These are phyloP conservation scores for Myotis davidii DNA, from an alignment of 2,113 vertebrate species.

Conservation along the genomic window DNA sequence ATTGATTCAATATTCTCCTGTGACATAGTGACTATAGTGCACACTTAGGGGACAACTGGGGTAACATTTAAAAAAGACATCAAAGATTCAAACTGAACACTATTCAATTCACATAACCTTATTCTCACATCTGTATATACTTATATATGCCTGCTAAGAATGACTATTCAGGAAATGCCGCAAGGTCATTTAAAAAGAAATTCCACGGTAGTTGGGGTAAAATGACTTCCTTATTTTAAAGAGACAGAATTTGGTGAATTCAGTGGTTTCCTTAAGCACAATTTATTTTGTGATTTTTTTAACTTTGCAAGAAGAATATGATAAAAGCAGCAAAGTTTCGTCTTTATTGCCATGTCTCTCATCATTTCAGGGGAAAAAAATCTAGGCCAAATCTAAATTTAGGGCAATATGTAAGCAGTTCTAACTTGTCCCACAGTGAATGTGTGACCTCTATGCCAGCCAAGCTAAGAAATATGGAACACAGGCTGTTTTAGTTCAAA, in stretches of 20 bases:
- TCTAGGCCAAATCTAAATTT: slow-evolving; percentile 66
- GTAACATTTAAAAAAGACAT: background rate
- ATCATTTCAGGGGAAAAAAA: slow-evolving; percentile 36
- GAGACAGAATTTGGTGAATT: slow-evolving; percentile 49
- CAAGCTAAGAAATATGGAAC: slow-evolving; percentile 50
- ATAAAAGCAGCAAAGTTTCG: slow-evolving; percentile 45
- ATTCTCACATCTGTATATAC: background rate
- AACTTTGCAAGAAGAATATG: slow-evolving; percentile 49
- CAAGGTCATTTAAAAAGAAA: slow-evolving; percentile 58
- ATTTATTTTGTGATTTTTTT: slow-evolving; percentile 57
- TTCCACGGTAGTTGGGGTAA: background rate
- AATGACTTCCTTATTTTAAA: slow-evolving; percentile 54
- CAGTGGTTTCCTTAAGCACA: slow-evolving; percentile 58
- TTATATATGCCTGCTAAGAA: background rate
- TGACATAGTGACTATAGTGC: background rate
- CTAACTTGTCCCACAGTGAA: slow-evolving; percentile 25
- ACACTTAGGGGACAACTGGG: background rate
- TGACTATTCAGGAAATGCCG: slow-evolving; percentile 15
- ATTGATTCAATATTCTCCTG: background rate
- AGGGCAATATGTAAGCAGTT: slow-evolving; percentile 56
- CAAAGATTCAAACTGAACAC: background rate
- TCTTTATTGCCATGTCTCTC: slow-evolving; percentile 52
- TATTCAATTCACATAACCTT: background rate
- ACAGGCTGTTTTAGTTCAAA: background rate
- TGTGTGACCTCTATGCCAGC: slow-evolving; percentile 50